These are phyloP conservation scores for Cordylochernes scorpioides DNA, from an alignment of 2,888 invertebrate species.

Conservation along the genomic window DNA sequence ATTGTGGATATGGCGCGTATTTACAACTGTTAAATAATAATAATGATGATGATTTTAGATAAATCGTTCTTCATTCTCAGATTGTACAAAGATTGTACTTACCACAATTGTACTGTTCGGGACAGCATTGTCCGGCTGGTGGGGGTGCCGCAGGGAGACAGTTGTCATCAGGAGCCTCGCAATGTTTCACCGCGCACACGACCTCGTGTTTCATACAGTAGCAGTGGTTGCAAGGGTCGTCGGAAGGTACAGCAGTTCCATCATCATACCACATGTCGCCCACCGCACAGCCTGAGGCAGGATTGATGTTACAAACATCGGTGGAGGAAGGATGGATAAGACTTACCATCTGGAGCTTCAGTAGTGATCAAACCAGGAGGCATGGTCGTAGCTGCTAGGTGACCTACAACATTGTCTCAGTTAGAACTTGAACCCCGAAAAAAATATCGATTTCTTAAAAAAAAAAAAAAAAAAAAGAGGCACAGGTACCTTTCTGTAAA, in stretches of 20 bases:
- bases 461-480: too few species aligned
- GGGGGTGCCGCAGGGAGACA: conserved; percentile 43
- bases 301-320: neutral
- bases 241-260: conserved; percentile 39
- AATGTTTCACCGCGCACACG: conserved; percentile 70
- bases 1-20: too few species aligned
- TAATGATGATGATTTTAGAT: too few species aligned
- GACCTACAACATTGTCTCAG: too few species aligned
- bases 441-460: too few species aligned
- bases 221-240: conserved; percentile 62
- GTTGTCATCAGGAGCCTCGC: conserved; percentile 35
- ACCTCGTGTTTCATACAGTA: conserved; percentile 53
- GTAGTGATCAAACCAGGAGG: conserved; percentile 9
- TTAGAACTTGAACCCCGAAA: too few species aligned
- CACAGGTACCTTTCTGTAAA: too few species aligned
- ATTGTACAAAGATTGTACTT: neutral
- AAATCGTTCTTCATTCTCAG: too few species aligned
- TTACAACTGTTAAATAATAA: too few species aligned
- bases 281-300: conserved; percentile 19
- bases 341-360: conserved; percentile 4
- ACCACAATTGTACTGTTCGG: neutral
- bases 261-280: conserved; percentile 40
- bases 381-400: conserved; percentile 7
- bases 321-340: neutral
- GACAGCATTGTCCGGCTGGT: conserved; percentile 1